phyloP scores from a whole-genome alignment of 1,140 invertebrate species.

The Sycobia sp. region DNA sequence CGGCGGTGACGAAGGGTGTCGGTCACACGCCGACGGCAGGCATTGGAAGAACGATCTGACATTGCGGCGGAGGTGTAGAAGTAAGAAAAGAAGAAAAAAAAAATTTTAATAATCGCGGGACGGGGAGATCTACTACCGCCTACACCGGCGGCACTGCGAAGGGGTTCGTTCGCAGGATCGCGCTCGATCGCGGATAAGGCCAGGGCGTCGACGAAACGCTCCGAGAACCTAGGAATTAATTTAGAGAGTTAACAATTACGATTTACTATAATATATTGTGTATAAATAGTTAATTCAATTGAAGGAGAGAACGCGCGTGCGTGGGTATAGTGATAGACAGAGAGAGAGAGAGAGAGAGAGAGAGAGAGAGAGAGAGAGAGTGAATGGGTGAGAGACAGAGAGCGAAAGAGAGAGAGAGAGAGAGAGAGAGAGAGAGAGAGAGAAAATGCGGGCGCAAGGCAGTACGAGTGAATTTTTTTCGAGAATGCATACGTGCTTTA shows the following conservation, averaged over 20 bases:
- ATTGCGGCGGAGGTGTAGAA: neutral
- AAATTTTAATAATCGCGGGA: conserved; percentile 6
- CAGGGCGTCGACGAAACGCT: conserved; percentile 31
- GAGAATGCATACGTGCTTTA: too few species aligned
- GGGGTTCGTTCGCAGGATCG: conserved; percentile 4
- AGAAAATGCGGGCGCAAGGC: too few species aligned
- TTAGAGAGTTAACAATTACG: conserved; percentile 57
- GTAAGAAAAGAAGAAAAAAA: neutral
- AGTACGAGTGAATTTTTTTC: too few species aligned
- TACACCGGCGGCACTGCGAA: too few species aligned
- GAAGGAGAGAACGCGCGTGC: conserved; percentile 20
- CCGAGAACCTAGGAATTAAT: conserved; percentile 48
- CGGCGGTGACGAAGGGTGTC: neutral
- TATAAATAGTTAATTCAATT: conserved; percentile 63
- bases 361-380: neutral
- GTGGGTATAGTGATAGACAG: neutral
- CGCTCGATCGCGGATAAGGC: neutral
- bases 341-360: neutral
- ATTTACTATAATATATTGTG: conserved; percentile 63
- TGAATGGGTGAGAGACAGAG: too few species aligned
- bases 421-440: neutral
- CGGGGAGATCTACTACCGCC: neutral
- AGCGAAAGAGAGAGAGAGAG: too few species aligned
- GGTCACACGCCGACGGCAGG: too few species aligned
- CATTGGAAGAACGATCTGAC: conserved; percentile 25